phyloP scores from a whole-genome alignment of 2,888 invertebrate genomes.

The Stegana nigrithorax region DNA sequence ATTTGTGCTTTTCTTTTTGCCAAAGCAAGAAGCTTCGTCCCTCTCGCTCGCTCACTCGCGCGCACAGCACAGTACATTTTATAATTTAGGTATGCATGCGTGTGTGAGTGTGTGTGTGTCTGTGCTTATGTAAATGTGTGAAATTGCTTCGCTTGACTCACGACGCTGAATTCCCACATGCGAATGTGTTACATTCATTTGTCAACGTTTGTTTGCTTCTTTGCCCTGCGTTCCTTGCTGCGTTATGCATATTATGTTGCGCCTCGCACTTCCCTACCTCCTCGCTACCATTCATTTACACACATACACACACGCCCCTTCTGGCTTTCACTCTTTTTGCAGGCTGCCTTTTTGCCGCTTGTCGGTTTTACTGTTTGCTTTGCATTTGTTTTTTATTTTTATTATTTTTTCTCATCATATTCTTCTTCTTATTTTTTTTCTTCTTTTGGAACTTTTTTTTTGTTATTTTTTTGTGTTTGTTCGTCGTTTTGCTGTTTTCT shows the following conservation, averaged over 20 bases:
- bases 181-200: constrained; percentile 21
- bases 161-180: constrained; percentile 58
- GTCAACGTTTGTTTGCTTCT: constrained; percentile 8
- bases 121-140: constrained; percentile 58
- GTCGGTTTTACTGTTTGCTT: background rate
- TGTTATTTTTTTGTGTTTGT: constrained; percentile 38
- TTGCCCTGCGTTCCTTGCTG: background rate
- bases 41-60: no score
- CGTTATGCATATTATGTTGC: no score
- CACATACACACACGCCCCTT: no score
- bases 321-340: background rate
- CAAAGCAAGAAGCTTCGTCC: no score
- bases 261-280: no score
- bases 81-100: no score
- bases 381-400: background rate
- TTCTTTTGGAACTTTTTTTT: constrained; percentile 46
- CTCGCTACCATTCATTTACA: no score
- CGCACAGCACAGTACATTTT: no score
- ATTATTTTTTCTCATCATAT: constrained; percentile 26
- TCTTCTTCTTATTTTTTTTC: constrained; percentile 33
- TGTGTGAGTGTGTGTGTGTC: constrained; percentile 35
- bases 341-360: background rate
- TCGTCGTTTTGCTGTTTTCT: no score
- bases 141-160: no score
- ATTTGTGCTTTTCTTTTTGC: constrained; percentile 9